phyloP scores from a whole-genome alignment of 2,888 invertebrate species.

The Tetragonisca angustula region DNA sequence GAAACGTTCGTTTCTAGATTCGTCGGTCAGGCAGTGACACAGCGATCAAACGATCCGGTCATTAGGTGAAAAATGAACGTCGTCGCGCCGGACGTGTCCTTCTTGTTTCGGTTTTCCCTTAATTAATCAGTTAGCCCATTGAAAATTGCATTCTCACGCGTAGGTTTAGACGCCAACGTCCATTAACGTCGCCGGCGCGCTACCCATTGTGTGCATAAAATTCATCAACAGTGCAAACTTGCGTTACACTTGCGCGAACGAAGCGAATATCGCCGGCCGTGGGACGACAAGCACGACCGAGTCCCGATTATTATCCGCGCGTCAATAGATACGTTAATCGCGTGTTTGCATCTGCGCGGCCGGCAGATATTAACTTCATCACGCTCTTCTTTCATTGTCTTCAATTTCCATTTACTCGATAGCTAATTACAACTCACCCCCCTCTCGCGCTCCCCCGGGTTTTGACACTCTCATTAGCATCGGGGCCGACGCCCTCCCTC shows the following conservation, averaged over 20 bases:
- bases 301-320: neutral
- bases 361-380: slow-evolving; percentile 37
- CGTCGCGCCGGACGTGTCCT: neutral
- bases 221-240: slow-evolving; percentile 1
- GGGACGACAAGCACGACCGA: neutral
- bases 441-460: slow-evolving; percentile 34
- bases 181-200: neutral
- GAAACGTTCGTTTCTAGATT: too few relatives aligned
- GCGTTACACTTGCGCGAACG: neutral
- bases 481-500: slow-evolving; percentile 20
- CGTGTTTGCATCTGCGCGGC: slow-evolving; percentile 11
- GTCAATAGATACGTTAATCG: slow-evolving; percentile 20
- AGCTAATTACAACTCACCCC: slow-evolving; percentile 65
- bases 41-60: too few relatives aligned
- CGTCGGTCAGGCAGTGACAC: too few relatives aligned
- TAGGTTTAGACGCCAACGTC: neutral
- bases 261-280: neutral
- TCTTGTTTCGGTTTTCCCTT: neutral
- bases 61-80: too few relatives aligned
- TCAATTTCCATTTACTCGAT: slow-evolving; percentile 60
- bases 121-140: neutral
- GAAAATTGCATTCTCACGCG: slow-evolving; percentile 3
- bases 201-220: neutral
- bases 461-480: slow-evolving; percentile 75
- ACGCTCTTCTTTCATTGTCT: slow-evolving; percentile 42